Conservation (phyloP, 2,888 invertebrate genomes). For the Macrophya annulata region DNA sequence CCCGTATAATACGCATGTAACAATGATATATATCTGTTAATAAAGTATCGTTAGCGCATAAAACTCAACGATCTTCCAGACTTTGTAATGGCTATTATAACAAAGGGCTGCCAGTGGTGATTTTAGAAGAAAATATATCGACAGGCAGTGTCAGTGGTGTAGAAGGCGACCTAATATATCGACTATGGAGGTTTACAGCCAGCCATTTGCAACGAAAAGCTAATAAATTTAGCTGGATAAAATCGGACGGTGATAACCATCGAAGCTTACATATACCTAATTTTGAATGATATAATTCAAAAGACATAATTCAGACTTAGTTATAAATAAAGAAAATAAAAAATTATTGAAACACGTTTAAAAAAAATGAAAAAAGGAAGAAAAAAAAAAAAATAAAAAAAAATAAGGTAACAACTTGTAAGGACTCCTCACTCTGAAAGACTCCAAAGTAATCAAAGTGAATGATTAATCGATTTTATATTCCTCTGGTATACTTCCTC, state of each 20-base stretch:
- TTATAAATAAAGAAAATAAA: background rate
- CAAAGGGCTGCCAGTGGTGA: conserved; percentile 43
- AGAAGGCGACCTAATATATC: conserved; percentile 26
- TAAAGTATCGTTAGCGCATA: conserved; percentile 33
- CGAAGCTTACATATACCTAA: background rate
- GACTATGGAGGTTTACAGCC: conserved; percentile 44
- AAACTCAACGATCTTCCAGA: conserved; percentile 17
- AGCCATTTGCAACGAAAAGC: conserved; percentile 41
- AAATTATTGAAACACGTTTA: too few relatives aligned
- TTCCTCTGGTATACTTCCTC: background rate
- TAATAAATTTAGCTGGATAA: conserved; percentile 31
- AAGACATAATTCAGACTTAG: background rate
- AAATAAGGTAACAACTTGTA: background rate
- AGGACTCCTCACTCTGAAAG: background rate
- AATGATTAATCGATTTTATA: conserved; percentile 20
- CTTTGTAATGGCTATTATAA: conserved; percentile 38
- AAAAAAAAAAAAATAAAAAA: background rate
- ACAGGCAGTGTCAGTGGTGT: background rate
- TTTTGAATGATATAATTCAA: background rate
- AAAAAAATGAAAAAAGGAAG: too few relatives aligned
- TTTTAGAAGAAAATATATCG: conserved; percentile 21
- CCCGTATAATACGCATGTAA: background rate
- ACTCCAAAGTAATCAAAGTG: background rate
- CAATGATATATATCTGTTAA: background rate
- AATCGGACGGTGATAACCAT: conserved; percentile 18